A percentile compares a stretch with the other conserved stretches of the same genome.
Evolutionary conservation across 2,113 vertebrate genomes (phyloP).

Genomic region (Dipodomys spectabilis): DNA sequence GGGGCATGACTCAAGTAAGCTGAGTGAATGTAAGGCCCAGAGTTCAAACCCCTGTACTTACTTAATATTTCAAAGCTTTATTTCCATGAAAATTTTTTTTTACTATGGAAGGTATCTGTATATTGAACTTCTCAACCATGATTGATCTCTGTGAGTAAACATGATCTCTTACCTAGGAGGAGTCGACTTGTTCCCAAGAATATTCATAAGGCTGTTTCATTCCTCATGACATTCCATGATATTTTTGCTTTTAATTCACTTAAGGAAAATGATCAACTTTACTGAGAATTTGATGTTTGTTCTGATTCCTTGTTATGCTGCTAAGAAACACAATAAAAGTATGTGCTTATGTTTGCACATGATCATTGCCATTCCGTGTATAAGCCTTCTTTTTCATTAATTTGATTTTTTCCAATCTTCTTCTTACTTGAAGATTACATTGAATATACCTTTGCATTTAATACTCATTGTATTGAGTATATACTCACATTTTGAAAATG

Average conservation of each 20-base stretch:
- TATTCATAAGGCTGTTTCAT: not conserved
- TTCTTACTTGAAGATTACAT: not conserved
- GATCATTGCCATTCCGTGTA: not conserved
- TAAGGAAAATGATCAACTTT: not conserved
- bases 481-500: not conserved
- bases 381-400: not conserved
- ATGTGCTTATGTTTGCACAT: not conserved
- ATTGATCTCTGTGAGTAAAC: not conserved
- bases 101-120: not conserved
- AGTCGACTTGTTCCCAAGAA: not conserved
- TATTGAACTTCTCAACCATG: not conserved
- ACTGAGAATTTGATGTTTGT: not conserved
- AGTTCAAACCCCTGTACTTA: too few relatives aligned
- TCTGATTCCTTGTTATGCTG: not conserved
- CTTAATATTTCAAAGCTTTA: not conserved
- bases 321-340: not conserved
- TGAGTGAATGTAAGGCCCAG: too few relatives aligned
- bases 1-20: too few relatives aligned
- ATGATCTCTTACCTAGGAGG: not conserved
- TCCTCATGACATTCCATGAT: not conserved
- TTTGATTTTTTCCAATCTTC: not conserved
- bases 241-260: conserved; percentile 1
- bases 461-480: not conserved
- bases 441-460: not conserved
- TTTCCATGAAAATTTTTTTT: not conserved